These are phyloP conservation scores for Trissolcus basalis DNA, from an alignment of 1,140 invertebrate species.

Conservation along the genomic window DNA sequence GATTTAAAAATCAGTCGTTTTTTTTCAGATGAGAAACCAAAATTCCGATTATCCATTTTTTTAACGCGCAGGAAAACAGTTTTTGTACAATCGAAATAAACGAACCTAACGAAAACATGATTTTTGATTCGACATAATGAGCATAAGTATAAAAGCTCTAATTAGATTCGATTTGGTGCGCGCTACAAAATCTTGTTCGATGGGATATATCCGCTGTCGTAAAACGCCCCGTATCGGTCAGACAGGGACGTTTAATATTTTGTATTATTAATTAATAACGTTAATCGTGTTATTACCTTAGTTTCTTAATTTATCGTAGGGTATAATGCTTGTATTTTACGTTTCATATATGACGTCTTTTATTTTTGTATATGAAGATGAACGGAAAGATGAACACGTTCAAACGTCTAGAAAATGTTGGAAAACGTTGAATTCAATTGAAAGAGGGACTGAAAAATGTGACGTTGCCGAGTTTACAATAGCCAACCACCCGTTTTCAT, in stretches of 20 bases:
- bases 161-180: constrained; percentile 45
- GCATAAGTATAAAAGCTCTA: no score
- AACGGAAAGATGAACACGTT: neutral
- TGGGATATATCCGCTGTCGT: constrained; percentile 45
- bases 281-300: no score
- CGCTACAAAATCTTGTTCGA: constrained; percentile 52
- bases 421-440: constrained; percentile 16
- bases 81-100: no score
- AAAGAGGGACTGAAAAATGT: constrained; percentile 29
- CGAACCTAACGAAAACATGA: no score
- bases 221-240: constrained; percentile 3
- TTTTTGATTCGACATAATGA: neutral
- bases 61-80: no score
- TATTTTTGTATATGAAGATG: neutral
- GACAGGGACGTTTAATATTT: no score
- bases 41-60: no score
- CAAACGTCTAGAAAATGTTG: neutral
- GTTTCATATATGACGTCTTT: neutral
- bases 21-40: no score
- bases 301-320: no score
- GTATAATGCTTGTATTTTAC: constrained; percentile 3
- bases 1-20: neutral
- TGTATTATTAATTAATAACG: no score
- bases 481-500: constrained; percentile 45
- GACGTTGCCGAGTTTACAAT: constrained; percentile 55